These are phyloP conservation scores for Dasypus novemcinctus DNA, from an alignment of 2,113 vertebrate species.

Conservation along the genomic window DNA sequence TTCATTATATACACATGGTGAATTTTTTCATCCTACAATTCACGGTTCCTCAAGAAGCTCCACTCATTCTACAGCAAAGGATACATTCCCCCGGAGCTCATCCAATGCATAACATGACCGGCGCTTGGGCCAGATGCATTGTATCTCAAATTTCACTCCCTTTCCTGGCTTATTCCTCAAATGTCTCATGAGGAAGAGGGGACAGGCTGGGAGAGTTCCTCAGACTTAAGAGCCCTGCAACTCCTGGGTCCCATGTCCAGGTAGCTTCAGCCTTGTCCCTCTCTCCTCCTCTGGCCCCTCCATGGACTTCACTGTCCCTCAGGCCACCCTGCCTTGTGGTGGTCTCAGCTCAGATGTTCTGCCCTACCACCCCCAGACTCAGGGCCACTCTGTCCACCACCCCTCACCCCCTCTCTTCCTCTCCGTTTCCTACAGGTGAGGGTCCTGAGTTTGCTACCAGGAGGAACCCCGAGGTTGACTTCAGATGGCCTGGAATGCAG, in stretches of 20 bases:
- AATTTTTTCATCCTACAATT: background rate
- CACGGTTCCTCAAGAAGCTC: background rate
- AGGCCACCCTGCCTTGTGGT: background rate
- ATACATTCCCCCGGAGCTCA: background rate
- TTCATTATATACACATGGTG: background rate
- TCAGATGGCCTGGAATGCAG: background rate
- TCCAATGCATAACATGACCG: no score
- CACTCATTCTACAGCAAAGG: background rate
- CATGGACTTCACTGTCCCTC: background rate
- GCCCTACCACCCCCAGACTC: background rate
- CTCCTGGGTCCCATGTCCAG: background rate
- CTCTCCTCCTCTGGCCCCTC: no score
- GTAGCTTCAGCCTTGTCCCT: background rate
- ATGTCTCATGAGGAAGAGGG: background rate
- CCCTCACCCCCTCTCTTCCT: background rate
- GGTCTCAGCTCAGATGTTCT: background rate
- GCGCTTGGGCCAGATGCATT: background rate
- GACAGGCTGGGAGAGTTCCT: background rate
- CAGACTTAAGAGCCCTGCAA: no score
- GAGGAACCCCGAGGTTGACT: background rate
- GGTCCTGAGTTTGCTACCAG: rapidly evolving
- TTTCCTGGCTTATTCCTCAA: rapidly evolving
- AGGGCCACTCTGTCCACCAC: background rate
- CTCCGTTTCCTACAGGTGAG: background rate
- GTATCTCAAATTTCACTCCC: background rate